These are phyloP conservation scores for Trachelus troglodyta DNA, from an alignment of 2,888 invertebrate genomes.

Conservation along the genomic window DNA sequence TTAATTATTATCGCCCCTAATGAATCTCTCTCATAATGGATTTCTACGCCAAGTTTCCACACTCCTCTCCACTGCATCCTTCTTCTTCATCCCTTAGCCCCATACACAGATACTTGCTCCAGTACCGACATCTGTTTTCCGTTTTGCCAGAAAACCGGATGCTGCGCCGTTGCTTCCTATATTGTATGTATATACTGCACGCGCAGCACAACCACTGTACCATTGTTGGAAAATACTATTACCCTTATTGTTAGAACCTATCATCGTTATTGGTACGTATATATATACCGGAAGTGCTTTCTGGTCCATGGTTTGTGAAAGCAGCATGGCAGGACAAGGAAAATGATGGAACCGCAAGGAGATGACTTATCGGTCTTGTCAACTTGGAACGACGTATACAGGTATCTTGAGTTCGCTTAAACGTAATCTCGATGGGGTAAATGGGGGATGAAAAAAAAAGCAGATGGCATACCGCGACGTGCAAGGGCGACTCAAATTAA, in stretches of 20 bases:
- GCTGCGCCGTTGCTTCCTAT: neutral
- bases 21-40: conserved; percentile 54
- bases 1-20: conserved; percentile 55
- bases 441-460: neutral
- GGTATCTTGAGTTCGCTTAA: neutral
- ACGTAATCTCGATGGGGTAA: neutral
- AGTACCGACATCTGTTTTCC: neutral
- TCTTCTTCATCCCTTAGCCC: conserved; percentile 8
- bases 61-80: neutral
- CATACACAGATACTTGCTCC: neutral
- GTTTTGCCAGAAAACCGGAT: neutral
- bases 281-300: neutral
- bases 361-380: neutral
- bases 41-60: conserved; percentile 48
- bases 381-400: neutral
- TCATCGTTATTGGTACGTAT: neutral
- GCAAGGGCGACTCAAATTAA: conserved; percentile 3
- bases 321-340: neutral
- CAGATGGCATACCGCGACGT: neutral
- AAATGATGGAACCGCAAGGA: neutral
- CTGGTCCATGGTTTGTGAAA: neutral
- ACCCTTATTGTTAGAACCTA: neutral
- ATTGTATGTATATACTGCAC: neutral
- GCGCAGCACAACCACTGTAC: neutral
- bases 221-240: neutral